These are phyloP conservation scores for Amiota minor DNA, from an alignment of 2,888 invertebrate species.

Conservation along the genomic window DNA sequence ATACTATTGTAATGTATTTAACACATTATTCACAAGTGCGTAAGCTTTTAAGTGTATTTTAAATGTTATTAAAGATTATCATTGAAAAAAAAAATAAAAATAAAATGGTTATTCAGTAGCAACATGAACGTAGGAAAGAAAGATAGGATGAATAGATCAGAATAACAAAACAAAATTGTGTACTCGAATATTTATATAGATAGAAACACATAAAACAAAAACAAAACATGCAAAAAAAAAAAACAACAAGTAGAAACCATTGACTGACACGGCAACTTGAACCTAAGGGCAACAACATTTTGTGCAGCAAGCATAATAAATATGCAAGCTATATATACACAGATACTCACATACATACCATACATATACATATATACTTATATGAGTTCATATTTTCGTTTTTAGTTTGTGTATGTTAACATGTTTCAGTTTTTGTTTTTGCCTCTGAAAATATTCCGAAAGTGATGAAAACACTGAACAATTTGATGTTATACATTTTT, in stretches of 20 bases:
- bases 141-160: too few relatives aligned
- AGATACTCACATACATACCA: background rate
- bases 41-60: too few relatives aligned
- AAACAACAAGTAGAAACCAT: background rate
- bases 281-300: conserved; percentile 13
- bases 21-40: too few relatives aligned
- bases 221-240: background rate
- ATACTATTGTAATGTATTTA: too few relatives aligned
- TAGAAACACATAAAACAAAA: background rate
- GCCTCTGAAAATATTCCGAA: background rate
- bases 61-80: too few relatives aligned
- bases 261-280: background rate
- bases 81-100: too few relatives aligned
- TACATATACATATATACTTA: background rate
- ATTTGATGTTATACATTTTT: background rate
- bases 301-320: background rate
- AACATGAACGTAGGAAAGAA: too few relatives aligned
- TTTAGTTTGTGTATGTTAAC: background rate
- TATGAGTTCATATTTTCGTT: too few relatives aligned
- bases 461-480: background rate
- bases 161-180: too few relatives aligned
- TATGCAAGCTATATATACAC: background rate
- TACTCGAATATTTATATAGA: background rate
- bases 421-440: background rate
- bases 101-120: too few relatives aligned